phyloP scores from a whole-genome alignment of 2,797 vertebrate species.

The Heliangelus exortis region DNA sequence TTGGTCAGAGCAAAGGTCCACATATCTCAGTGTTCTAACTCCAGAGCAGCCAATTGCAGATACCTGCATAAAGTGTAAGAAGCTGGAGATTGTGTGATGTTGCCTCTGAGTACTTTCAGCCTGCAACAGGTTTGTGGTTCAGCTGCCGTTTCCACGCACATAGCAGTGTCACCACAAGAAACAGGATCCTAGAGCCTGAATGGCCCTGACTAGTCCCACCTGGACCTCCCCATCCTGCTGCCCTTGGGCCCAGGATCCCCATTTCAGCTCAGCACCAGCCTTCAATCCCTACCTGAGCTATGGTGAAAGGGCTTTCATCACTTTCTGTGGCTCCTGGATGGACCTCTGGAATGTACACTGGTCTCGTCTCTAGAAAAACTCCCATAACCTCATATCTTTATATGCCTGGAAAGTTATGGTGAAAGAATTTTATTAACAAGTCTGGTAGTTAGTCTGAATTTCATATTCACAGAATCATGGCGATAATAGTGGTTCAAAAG shows the following conservation, averaged over 20 bases:
- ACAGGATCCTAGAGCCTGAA: background rate
- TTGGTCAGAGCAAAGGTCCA: background rate
- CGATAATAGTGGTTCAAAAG: background rate
- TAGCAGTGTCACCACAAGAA: background rate
- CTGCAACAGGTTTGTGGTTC: background rate
- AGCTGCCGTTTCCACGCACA: background rate
- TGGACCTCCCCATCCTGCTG: background rate
- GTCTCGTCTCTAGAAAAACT: background rate
- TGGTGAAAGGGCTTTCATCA: background rate
- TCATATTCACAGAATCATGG: background rate
- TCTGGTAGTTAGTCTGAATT: background rate
- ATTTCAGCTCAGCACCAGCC: background rate
- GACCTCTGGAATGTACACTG: accelerated
- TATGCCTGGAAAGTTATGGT: background rate
- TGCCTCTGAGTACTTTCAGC: background rate
- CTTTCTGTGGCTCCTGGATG: background rate
- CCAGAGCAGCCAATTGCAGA: background rate
- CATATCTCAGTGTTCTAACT: background rate
- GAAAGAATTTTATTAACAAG: background rate
- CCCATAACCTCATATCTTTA: background rate
- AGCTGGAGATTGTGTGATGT: background rate
- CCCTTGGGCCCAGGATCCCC: background rate
- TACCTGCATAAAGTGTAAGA: background rate
- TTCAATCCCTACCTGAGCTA: background rate
- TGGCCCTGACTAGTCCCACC: background rate